These are phyloP conservation scores for Pagetopsis macropterus DNA, from an alignment of 2,797 vertebrate species.

Conservation along the genomic window DNA sequence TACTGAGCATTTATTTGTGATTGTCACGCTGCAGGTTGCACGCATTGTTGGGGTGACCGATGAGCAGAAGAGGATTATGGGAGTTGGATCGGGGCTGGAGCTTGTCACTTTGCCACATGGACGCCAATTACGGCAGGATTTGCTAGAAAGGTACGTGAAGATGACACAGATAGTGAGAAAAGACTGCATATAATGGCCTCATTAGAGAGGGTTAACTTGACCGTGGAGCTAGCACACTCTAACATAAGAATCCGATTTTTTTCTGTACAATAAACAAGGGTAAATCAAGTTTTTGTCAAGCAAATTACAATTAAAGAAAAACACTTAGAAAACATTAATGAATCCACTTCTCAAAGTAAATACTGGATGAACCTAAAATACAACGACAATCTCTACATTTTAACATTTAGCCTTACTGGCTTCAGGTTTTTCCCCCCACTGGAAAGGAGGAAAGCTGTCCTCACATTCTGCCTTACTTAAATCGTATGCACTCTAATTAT, in stretches of 20 bases:
- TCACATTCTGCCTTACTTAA: background rate
- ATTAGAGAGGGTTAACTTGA: background rate
- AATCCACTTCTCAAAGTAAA: too few relatives aligned
- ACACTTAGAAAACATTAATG: too few relatives aligned
- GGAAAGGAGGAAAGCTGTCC: background rate
- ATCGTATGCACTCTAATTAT: constrained; percentile 15
- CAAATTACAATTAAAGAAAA: too few relatives aligned
- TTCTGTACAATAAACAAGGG: too few relatives aligned
- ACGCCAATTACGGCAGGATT: constrained; percentile 84
- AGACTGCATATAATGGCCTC: too few relatives aligned
- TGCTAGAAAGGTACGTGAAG: constrained; percentile 86
- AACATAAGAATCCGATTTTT: too few relatives aligned
- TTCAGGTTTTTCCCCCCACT: too few relatives aligned
- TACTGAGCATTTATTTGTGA: background rate
- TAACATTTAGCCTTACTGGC: too few relatives aligned
- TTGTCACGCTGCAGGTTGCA: constrained; percentile 76
- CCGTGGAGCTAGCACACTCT: too few relatives aligned
- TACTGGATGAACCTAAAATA: too few relatives aligned
- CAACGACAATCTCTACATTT: too few relatives aligned
- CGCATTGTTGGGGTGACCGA: constrained; percentile 84
- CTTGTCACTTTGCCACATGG: constrained; percentile 90
- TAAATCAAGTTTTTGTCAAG: too few relatives aligned
- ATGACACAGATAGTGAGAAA: background rate
- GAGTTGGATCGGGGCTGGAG: constrained; percentile 88
- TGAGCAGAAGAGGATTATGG: constrained; percentile 85